phyloP scores from a whole-genome alignment of 2,888 invertebrate genomes.

The Yponomeuta evonymella region DNA sequence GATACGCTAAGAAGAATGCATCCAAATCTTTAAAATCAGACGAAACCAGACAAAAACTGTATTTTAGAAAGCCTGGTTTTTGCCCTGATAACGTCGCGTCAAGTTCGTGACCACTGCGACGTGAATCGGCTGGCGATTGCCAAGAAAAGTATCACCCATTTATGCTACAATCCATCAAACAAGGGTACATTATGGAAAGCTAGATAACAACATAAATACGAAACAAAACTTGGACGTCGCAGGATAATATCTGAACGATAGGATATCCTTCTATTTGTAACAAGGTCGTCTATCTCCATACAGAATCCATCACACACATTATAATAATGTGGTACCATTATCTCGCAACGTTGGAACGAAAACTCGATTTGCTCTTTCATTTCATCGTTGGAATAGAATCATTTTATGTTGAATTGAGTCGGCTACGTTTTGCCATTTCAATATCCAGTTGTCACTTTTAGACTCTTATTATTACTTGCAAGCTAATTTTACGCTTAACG shows the following conservation, averaged over 20 bases:
- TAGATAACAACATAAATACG: not conserved
- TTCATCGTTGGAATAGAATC: not conserved
- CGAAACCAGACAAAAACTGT: too few species aligned
- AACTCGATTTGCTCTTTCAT: not conserved
- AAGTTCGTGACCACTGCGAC: not conserved
- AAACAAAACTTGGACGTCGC: not conserved
- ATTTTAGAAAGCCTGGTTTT: too few species aligned
- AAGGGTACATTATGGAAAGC: not conserved
- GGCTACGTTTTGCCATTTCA: not conserved
- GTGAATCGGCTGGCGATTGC: not conserved
- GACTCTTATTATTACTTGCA: not conserved
- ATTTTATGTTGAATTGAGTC: not conserved
- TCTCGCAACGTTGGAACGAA: not conserved
- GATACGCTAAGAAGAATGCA: too few species aligned
- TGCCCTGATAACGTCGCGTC: not conserved
- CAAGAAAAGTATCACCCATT: not conserved
- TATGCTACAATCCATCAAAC: not conserved
- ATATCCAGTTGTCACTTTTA: not conserved
- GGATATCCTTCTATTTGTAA: not conserved
- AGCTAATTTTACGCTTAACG: too few species aligned
- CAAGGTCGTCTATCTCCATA: conserved; percentile 34
- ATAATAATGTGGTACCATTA: conserved; percentile 17
- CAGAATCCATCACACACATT: conserved; percentile 38
- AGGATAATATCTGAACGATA: not conserved
- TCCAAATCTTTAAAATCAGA: too few species aligned